These are phyloP conservation scores for Paramisgurnus dabryanus DNA, from an alignment of 2,113 vertebrate genomes.

Conservation along the genomic window DNA sequence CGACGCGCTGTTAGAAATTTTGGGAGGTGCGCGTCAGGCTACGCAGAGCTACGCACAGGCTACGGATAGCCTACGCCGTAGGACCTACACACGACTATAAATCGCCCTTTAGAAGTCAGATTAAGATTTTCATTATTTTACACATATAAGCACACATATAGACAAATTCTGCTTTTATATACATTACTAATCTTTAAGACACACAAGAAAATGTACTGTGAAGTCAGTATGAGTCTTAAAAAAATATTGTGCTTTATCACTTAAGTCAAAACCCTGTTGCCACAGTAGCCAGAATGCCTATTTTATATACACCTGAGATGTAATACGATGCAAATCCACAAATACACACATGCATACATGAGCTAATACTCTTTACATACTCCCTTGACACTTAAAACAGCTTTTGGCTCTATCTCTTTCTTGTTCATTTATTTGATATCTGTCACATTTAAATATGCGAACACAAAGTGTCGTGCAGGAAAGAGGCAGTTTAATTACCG, in stretches of 20 bases:
- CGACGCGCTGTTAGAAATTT: too few species aligned
- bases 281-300: background rate
- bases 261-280: conserved; percentile 15
- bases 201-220: background rate
- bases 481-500: conserved; percentile 47
- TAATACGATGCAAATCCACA: background rate
- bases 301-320: background rate
- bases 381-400: conserved; percentile 33
- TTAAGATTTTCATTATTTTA: background rate
- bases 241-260: background rate
- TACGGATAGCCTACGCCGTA: too few species aligned
- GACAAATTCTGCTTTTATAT: conserved; percentile 14
- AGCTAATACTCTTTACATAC: conserved; percentile 33
- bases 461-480: conserved; percentile 35
- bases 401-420: conserved; percentile 28
- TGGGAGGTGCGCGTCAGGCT: too few species aligned
- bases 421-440: conserved; percentile 48
- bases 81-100: too few species aligned
- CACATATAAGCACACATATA: conserved; percentile 2
- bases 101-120: too few species aligned
- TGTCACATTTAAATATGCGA: conserved; percentile 52
- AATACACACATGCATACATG: conserved; percentile 10
- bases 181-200: conserved; percentile 8
- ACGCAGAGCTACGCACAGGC: too few species aligned
- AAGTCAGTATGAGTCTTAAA: conserved; percentile 12